Evolutionary conservation across 2,797 vertebrate species (phyloP).

Genomic region (Mus minutoides): DNA sequence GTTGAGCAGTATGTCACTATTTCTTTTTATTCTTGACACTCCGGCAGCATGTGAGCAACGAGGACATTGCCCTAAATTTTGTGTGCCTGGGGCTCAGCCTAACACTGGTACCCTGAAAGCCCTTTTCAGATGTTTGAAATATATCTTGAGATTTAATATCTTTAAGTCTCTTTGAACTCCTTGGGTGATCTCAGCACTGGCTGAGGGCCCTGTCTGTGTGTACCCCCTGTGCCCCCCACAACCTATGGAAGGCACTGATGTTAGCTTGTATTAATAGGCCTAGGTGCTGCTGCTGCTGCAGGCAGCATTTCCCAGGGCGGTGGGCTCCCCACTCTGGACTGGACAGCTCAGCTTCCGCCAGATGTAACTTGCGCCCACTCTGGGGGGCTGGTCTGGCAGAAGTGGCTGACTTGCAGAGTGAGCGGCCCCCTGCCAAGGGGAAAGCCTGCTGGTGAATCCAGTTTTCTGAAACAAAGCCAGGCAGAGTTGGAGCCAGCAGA

Average conservation of each 20-base stretch:
- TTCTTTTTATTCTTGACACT: background rate
- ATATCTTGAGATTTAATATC: background rate
- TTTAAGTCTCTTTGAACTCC: background rate
- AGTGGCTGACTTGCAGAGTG: too few species aligned
- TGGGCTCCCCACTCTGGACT: background rate
- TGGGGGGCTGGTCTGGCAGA: background rate
- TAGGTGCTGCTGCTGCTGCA: too few species aligned
- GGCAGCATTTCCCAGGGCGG: background rate
- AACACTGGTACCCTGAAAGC: background rate
- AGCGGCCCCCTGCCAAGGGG: background rate
- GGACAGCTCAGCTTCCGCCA: too few species aligned
- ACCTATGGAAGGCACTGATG: background rate
- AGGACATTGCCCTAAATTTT: background rate
- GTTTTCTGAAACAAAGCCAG: background rate
- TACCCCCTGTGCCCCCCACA: too few species aligned
- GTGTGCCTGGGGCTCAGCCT: background rate
- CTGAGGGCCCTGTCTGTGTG: background rate
- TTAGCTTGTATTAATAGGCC: background rate
- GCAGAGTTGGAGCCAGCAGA: background rate
- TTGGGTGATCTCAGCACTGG: too few species aligned
- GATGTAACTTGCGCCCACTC: fast-evolving
- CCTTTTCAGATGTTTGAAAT: background rate
- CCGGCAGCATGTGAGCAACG: background rate
- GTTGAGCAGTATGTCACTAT: background rate
- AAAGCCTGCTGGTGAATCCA: background rate